Base-by-base conservation (phyloP, 2,888 invertebrate species). In the Ophion ventricosus region DNA sequence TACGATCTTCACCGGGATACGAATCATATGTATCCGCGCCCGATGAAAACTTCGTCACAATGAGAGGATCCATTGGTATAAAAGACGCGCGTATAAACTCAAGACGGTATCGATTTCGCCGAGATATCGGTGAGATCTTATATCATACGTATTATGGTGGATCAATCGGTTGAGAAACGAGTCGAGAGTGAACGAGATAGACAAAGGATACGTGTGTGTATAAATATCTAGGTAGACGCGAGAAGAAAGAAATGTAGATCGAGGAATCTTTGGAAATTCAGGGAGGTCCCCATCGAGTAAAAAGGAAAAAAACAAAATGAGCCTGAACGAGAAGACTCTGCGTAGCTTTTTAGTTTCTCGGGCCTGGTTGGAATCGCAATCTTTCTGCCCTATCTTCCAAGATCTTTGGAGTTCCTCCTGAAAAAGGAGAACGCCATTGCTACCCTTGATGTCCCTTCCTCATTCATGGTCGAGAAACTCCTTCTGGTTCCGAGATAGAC, bases 391-490 rank as follows among this genome's bases (percentile, higher is more conserved):
- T 67, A 86, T 80, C 83, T 80, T 17, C 2, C 4, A 64, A 81
- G 59, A 80, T 80, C 80, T 77, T 74, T 73, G 61, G 57, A 77
- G 72, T 83, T 74, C 78, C 76, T 56, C 63, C 73, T 59, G 73
- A 63, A 69, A 66, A 20, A 77, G 49, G 56, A 63, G 56, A 14
- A 35, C 40, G 49, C 49, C 49, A 3, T 4, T 11, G 49, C 49
- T 43, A 11, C 43, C 64, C 70, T 72, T 75, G 72, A 63, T 77
- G 80, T 84, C 81, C 59, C 70, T 64, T 89, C 87, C 90, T 90
- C 91, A 91, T 92, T 92, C 91, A 91, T 91, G 91, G 90, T 91
- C 89, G 89, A 91, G 88, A 87, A 89, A 90, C 90, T 91, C 89
- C 90, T 91, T 92, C 91, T 89, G 90, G 90, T 91, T 90, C 89